Conservation (phyloP, 1,140 invertebrate species). For the Pectinophora gossypiella region DNA sequence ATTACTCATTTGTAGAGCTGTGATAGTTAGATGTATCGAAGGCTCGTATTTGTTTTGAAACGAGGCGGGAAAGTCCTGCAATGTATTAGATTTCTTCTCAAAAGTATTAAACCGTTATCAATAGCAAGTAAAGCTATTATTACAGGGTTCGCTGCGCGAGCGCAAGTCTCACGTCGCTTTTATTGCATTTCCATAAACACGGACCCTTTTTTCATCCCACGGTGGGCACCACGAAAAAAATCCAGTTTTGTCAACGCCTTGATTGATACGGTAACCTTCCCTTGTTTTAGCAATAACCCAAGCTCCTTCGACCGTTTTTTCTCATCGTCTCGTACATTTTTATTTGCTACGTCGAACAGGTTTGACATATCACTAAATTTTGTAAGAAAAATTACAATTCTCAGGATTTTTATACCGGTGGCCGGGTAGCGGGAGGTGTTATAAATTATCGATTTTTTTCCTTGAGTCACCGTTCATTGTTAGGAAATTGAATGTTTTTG, state of each 20-base stretch:
- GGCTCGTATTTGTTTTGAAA: too few species aligned
- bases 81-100: too few species aligned
- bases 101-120: too few species aligned
- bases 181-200: conserved; percentile 73
- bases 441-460: conserved; percentile 68
- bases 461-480: conserved; percentile 46
- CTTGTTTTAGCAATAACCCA: conserved; percentile 74
- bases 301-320: conserved; percentile 57
- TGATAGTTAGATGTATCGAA: too few species aligned
- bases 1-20: too few species aligned
- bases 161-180: conserved; percentile 42
- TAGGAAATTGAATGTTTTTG: conserved; percentile 55
- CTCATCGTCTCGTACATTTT: conserved; percentile 59
- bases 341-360: conserved; percentile 68
- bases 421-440: conserved; percentile 57
- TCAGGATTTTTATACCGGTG: conserved; percentile 61
- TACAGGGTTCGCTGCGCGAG: conserved; percentile 15
- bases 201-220: conserved; percentile 67
- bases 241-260: conserved; percentile 72
- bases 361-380: conserved; percentile 75
- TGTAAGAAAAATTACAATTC: conserved; percentile 71
- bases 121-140: conserved; percentile 16
- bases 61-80: too few species aligned
- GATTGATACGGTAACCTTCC: conserved; percentile 73
- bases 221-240: conserved; percentile 50